Base-by-base conservation (phyloP, 2,888 invertebrate genomes). In the Chesias legatella region DNA sequence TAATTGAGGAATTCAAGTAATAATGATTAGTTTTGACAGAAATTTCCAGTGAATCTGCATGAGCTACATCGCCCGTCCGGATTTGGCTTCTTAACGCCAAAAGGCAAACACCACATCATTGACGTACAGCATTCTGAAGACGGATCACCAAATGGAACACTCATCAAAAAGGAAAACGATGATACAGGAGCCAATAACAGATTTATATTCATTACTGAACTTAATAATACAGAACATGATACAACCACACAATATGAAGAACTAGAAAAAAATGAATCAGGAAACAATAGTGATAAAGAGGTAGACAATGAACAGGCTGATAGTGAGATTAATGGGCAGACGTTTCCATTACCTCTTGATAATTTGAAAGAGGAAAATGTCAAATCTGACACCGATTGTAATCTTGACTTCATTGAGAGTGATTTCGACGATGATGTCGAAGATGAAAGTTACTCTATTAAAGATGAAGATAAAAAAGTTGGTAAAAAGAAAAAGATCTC, bases 361-460 rank as follows among this genome's bases (percentile, higher is more conserved):
- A 36, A 36, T 10, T 33, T 45, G 0, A 45, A 45, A 21, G 39
- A 35, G 9, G 45, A 45, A 4, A 29, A 1, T 11, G 22, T 5
- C 5, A 17, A 17, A 17, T 17, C 13, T 3, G 13, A 17, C 13
- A 5, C 2, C 3, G 22, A 25, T 7, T 20, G 17, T 7, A 26
- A 26, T 9, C 20, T 36, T 6, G 33, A 40, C 9, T 32, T 34
- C 11, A 6, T 32, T 7, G 38, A 37, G 1, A 27, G 7, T 1
- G 30, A 32, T 20, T 33, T 17, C 13, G 38, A 37, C 4, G 11
- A 38, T 31, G 21, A 10, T 3, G 13, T 17, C 6, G 10, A 31
- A 7, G 37, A 20, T 24, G 6, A n/a, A 1, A 25, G 7, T 17
- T 37, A 17, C 24, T 10, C 23, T n/a, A 7, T 20, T 1, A 13